Evolutionary conservation across 2,797 vertebrate genomes (phyloP).

Genomic region (Sebastes cheni): DNA sequence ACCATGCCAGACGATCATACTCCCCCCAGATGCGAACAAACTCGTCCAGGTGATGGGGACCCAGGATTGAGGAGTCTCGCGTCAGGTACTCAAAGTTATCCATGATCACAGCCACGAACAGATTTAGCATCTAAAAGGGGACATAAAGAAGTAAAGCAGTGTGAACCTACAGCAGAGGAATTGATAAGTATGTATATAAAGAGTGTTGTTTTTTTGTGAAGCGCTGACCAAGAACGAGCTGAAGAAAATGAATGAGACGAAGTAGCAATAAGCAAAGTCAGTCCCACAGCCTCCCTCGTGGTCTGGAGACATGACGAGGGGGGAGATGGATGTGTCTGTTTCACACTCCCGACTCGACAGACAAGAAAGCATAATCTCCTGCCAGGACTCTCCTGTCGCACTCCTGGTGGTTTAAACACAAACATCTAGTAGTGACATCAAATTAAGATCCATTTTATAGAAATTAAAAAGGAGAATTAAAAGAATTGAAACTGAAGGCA

Average conservation of each 20-base stretch:
- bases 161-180: background rate
- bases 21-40: constrained; percentile 99
- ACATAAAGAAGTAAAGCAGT: background rate
- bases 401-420: constrained; percentile 84
- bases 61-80: constrained; percentile 96
- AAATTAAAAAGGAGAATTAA: background rate
- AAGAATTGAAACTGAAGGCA: background rate
- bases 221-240: constrained; percentile 95
- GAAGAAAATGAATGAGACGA: constrained; percentile 99
- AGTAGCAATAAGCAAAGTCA: constrained; percentile 96
- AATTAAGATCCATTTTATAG: background rate
- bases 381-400: constrained; percentile 98
- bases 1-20: constrained; percentile 96
- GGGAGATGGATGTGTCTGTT: constrained; percentile 82
- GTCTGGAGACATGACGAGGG: constrained; percentile 84
- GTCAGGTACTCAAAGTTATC: constrained; percentile 99
- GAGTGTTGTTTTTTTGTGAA: background rate
- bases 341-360: constrained; percentile 93
- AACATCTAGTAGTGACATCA: background rate
- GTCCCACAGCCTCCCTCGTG: constrained; percentile 94
- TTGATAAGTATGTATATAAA: background rate
- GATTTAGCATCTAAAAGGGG: constrained; percentile 92
- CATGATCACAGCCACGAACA: constrained; percentile 99
- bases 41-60: constrained; percentile 97
- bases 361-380: constrained; percentile 99